phyloP scores from a whole-genome alignment of 2,113 vertebrate species.

The Megaceryle maxima region DNA sequence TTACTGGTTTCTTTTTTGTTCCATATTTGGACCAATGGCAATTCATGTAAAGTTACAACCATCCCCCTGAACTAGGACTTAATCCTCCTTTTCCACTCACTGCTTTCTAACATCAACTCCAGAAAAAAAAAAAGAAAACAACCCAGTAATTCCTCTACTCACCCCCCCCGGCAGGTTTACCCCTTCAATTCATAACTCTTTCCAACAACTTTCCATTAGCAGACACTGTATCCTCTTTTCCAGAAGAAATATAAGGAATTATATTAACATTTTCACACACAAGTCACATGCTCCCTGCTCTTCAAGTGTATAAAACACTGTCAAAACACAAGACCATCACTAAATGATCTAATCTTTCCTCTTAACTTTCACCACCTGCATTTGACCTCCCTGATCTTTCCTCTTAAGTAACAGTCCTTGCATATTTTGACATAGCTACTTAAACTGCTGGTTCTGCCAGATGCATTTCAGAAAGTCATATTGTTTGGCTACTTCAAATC shows the following conservation, averaged over 20 bases:
- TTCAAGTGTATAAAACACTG: background rate
- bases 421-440: background rate
- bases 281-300: background rate
- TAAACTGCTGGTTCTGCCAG: background rate
- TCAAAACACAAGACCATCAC: background rate
- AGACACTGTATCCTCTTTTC: background rate
- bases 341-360: background rate
- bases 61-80: background rate
- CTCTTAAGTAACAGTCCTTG: background rate
- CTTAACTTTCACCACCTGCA: background rate
- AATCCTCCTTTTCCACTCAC: background rate
- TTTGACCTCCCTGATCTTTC: background rate
- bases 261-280: background rate
- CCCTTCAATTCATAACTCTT: background rate
- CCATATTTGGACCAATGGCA: background rate
- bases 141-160: background rate
- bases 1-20: background rate
- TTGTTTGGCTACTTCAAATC: background rate
- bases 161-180: background rate
- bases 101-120: background rate
- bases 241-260: rapidly evolving
- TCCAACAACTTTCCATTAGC: background rate
- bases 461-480: background rate
- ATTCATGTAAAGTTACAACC: background rate
- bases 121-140: background rate